Conservation (phyloP, 2,888 invertebrate genomes). For the Antheraea assamensis region DNA sequence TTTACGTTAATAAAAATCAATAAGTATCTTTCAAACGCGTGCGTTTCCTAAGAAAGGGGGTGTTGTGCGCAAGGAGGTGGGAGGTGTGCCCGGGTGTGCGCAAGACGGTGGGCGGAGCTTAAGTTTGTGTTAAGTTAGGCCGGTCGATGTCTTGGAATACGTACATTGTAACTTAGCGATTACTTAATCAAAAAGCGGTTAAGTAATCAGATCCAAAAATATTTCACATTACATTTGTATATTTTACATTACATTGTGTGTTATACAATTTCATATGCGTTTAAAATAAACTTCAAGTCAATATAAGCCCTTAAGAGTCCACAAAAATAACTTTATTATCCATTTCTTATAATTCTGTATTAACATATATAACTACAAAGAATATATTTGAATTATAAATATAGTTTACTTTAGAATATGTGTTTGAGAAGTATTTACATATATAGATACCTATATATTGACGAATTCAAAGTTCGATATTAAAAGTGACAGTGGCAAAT, state of each 20-base stretch:
- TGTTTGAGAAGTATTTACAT: background rate
- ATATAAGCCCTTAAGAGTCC: too few species aligned
- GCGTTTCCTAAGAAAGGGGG: constrained; percentile 46
- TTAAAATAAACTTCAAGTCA: too few species aligned
- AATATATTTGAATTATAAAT: background rate
- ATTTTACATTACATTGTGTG: too few species aligned
- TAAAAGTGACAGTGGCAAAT: too few species aligned
- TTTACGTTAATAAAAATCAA: background rate
- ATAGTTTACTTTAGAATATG: background rate
- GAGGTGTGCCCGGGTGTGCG: constrained; percentile 41
- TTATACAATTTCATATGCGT: too few species aligned
- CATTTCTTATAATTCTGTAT: too few species aligned
- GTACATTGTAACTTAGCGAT: constrained; percentile 7
- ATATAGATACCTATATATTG: background rate
- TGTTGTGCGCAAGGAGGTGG: constrained; percentile 49
- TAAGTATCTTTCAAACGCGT: background rate
- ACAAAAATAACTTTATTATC: too few species aligned
- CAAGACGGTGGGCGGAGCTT: constrained; percentile 65
- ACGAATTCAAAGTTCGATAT: background rate
- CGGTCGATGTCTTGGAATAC: constrained; percentile 10
- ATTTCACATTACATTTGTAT: too few species aligned
- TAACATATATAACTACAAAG: background rate
- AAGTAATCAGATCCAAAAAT: too few species aligned
- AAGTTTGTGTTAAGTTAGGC: constrained; percentile 50
- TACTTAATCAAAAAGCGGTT: background rate